phyloP scores from a whole-genome alignment of 2,888 invertebrate genomes.

The Oligia strigilis region DNA sequence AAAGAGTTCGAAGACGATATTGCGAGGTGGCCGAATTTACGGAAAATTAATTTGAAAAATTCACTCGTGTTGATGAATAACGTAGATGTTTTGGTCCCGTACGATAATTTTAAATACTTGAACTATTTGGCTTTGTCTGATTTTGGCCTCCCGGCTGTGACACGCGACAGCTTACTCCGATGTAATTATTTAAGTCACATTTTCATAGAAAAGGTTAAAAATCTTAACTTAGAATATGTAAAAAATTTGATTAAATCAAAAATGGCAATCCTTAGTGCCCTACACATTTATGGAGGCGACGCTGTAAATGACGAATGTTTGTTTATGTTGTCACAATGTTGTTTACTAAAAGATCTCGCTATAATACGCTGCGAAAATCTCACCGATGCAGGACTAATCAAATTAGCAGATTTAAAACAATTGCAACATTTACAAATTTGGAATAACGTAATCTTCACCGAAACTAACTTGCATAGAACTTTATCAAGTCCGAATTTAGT shows the following conservation, averaged over 20 bases:
- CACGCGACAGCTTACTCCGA: slow-evolving; percentile 79
- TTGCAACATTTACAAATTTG: slow-evolving; percentile 84
- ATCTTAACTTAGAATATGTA: slow-evolving; percentile 78
- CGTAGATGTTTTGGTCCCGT: slow-evolving; percentile 77
- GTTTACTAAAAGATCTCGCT: slow-evolving; percentile 80
- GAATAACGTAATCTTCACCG: slow-evolving; percentile 85
- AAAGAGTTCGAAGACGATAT: slow-evolving; percentile 81
- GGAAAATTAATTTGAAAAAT: slow-evolving; percentile 83
- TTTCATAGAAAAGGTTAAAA: slow-evolving; percentile 85
- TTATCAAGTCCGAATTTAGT: slow-evolving; percentile 77
- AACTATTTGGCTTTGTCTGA: slow-evolving; percentile 82
- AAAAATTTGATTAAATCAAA: slow-evolving; percentile 79
- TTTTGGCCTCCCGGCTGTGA: slow-evolving; percentile 81
- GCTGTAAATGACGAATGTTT: slow-evolving; percentile 82
- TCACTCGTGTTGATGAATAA: slow-evolving; percentile 76
- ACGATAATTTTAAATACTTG: slow-evolving; percentile 79
- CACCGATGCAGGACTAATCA: slow-evolving; percentile 80
- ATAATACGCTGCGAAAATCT: slow-evolving; percentile 85
- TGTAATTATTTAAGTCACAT: slow-evolving; percentile 83
- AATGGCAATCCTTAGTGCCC: slow-evolving; percentile 75
- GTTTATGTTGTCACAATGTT: slow-evolving; percentile 79
- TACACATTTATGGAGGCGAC: slow-evolving; percentile 84
- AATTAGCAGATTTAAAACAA: slow-evolving; percentile 74
- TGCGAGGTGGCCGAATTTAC: slow-evolving; percentile 79
- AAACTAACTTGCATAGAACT: slow-evolving; percentile 77